Evolutionary conservation across 2,888 invertebrate species (phyloP).

Genomic region (Opisthograptis luteolata): DNA sequence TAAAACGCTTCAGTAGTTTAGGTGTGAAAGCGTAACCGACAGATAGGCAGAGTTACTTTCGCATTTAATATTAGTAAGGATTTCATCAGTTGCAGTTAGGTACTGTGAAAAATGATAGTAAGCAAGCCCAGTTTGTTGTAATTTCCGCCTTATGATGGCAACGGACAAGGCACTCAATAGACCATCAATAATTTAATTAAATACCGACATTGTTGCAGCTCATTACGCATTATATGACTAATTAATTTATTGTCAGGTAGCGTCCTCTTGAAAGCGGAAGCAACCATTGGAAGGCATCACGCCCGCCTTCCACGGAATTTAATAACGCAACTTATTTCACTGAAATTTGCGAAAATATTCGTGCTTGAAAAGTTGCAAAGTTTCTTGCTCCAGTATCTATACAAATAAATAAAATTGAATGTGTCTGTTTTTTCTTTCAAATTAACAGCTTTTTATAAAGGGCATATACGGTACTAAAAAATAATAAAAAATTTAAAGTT

Average conservation of each 20-base stretch:
- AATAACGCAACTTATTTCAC: slow-evolving; percentile 33
- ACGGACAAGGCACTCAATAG: slow-evolving; percentile 7
- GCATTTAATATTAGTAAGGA: no score
- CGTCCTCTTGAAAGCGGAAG: neutral
- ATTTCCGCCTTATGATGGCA: no score
- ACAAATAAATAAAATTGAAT: neutral
- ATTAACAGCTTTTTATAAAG: no score
- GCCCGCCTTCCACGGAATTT: slow-evolving; percentile 8
- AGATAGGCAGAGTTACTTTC: no score
- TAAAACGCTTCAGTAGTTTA: no score
- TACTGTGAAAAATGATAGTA: no score
- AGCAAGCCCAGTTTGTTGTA: no score
- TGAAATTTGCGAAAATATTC: slow-evolving; percentile 36
- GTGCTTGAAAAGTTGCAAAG: slow-evolving; percentile 28
- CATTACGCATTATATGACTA: slow-evolving; percentile 36
- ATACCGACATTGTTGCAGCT: slow-evolving; percentile 30
- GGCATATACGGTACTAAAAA: no score
- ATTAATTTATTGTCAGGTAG: slow-evolving; percentile 35
- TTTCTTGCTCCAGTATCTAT: slow-evolving; percentile 11
- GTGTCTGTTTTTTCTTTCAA: no score
- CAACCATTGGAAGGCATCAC: neutral
- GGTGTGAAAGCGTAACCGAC: no score
- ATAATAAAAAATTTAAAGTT: no score
- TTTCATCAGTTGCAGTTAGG: no score
- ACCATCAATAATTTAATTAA: slow-evolving; percentile 26